phyloP scores from a whole-genome alignment of 2,797 vertebrate species.

The Synaphobranchus kaupii region DNA sequence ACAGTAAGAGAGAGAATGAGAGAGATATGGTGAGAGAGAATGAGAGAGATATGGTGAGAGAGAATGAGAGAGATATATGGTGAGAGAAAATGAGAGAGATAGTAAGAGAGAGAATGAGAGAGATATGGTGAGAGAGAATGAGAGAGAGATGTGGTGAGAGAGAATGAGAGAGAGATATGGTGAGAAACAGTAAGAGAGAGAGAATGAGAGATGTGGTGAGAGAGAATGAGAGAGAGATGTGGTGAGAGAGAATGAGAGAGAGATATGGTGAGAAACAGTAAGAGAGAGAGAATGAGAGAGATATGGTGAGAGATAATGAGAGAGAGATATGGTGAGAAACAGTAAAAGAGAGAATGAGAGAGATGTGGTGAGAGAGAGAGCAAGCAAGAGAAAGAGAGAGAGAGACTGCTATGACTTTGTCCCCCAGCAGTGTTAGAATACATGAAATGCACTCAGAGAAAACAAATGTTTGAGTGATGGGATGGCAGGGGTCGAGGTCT shows the following conservation, averaged over 20 bases:
- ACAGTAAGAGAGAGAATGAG: neutral
- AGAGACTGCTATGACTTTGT: slow-evolving; percentile 28
- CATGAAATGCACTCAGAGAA: slow-evolving; percentile 62
- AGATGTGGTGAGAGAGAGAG: slow-evolving; percentile 25
- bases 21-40: neutral
- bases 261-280: too few relatives aligned
- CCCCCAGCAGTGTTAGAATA: slow-evolving; percentile 50
- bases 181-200: too few relatives aligned
- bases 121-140: too few relatives aligned
- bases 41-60: neutral
- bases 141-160: too few relatives aligned
- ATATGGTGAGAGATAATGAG: too few relatives aligned
- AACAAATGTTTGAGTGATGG: slow-evolving; percentile 60
- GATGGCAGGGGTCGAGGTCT: slow-evolving; percentile 62
- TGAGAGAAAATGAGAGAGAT: neutral
- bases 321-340: too few relatives aligned
- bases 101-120: too few relatives aligned
- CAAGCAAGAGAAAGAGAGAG: neutral
- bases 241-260: too few relatives aligned
- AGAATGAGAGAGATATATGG: neutral
- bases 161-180: too few relatives aligned
- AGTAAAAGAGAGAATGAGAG: neutral
- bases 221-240: too few relatives aligned
- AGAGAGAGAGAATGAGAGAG: too few relatives aligned
- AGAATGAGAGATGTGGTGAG: too few relatives aligned